Evolutionary conservation across 2,888 invertebrate genomes (phyloP).

Genomic region (Drosophila cracens): DNA sequence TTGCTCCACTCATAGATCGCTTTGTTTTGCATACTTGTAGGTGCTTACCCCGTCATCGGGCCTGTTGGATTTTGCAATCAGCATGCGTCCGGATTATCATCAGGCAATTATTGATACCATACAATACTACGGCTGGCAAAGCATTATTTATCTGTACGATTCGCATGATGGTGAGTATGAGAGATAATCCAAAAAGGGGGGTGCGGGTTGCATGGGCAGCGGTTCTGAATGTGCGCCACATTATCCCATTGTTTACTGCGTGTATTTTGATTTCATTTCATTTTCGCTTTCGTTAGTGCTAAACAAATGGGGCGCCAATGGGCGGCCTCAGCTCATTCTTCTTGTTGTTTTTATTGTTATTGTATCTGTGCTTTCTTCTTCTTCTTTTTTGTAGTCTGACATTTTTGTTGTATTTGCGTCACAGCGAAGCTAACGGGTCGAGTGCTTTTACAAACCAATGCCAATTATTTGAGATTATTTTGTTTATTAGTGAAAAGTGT

Average conservation of each 20-base stretch:
- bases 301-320: conserved; percentile 62
- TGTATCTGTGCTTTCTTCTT: background rate
- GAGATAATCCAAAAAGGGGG: conserved; percentile 6
- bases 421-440: conserved; percentile 26
- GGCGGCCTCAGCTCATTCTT: conserved; percentile 4
- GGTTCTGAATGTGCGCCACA: conserved; percentile 20
- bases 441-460: conserved; percentile 26
- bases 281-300: conserved; percentile 64
- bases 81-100: conserved; percentile 98
- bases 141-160: conserved; percentile 92
- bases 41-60: conserved; percentile 95
- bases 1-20: conserved; percentile 48
- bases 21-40: conserved; percentile 85
- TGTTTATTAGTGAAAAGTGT: conserved; percentile 23
- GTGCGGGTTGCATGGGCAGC: background rate
- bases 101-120: conserved; percentile 98
- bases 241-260: conserved; percentile 61
- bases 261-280: conserved; percentile 73
- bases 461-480: conserved; percentile 44
- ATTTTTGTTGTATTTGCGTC: conserved; percentile 34
- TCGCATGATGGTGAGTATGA: conserved; percentile 90
- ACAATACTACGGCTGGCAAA: conserved; percentile 93
- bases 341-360: conserved; percentile 21
- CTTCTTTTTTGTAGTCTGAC: conserved; percentile 13
- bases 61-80: conserved; percentile 95